Base-by-base conservation (phyloP, 2,888 invertebrate genomes). In the Cheilosia pagana region DNA sequence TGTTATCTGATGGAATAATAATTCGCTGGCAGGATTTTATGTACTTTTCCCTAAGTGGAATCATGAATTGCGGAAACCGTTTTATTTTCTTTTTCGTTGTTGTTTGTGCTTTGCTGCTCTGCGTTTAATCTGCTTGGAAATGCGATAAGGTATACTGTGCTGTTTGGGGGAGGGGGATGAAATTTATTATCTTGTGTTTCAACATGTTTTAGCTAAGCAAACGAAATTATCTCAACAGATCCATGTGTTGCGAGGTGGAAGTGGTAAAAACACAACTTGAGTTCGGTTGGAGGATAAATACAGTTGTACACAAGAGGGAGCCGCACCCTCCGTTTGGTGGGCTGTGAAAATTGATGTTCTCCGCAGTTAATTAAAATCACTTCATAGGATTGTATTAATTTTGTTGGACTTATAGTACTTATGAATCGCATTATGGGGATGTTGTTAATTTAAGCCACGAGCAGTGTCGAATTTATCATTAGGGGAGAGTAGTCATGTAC, bases 171-270 rank as follows among this genome's bases (percentile, higher is more conserved):
- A n/a, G 16, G 65, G 55, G 60, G 75, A 31, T 71, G 60, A 81
- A 85, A 85, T 85, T 85, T 85, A 85, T 85, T 85, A 85, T 85
- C 75, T 43, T 53, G 63, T 71, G 75, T 81, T 85, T 85, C 85
- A 85, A 85, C 85, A 85, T 85, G 85, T 85, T 85, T 85, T 85
- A 85, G 75, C 65, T 81, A 85, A 85, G 81, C 85, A 85, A 85
- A 85, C 85, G 75, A 76, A 85, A 85, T 85, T 81, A 85, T 85
- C 85, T 85, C 62, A 85, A 85, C 81, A 81, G 76, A 85, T 85
- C 81, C 85, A 81, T 85, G 85, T 85, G 75, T 35, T 71, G 65
- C 25, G 59, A 50, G 55, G 59, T 70, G 83, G 62, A 70, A 68
- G 72, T 71, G 71, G 63, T 3, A 12, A 57, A 57, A 55, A 45